These are phyloP conservation scores for Spodoptera frugiperda DNA, from an alignment of 1,140 invertebrate species.

Conservation along the genomic window DNA sequence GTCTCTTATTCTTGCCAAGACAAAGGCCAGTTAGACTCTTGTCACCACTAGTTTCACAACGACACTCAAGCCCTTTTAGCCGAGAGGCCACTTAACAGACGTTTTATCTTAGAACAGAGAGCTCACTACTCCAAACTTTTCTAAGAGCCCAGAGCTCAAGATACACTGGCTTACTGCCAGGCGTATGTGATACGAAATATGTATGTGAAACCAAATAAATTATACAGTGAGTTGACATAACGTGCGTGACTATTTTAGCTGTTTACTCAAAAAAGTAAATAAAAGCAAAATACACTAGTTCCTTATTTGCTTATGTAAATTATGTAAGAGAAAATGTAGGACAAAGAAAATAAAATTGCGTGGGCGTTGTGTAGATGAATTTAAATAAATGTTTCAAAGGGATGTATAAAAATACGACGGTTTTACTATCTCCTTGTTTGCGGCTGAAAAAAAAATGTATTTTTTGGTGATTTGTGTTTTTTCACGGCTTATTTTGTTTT, in stretches of 20 bases:
- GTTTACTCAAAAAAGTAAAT: constrained; percentile 12
- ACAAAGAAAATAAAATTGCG: constrained; percentile 11
- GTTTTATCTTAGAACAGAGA: constrained; percentile 34
- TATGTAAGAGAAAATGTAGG: constrained; percentile 17
- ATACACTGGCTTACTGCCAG: neutral
- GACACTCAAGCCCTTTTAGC: constrained; percentile 30
- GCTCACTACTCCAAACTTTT: constrained; percentile 37
- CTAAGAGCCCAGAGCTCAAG: constrained; percentile 13
- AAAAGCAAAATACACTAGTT: constrained; percentile 20
- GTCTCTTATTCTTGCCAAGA: constrained; percentile 10
- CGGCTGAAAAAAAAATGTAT: neutral
- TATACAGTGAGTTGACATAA: constrained; percentile 5
- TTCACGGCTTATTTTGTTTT: neutral
- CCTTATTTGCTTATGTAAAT: constrained; percentile 34
- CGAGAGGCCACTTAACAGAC: constrained; percentile 36
- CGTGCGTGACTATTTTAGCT: constrained; percentile 20
- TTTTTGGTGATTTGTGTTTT: neutral
- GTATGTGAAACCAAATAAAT: neutral
- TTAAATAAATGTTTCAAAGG: constrained; percentile 10
- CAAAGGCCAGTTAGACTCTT: constrained; percentile 32
- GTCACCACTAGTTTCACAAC: constrained; percentile 29
- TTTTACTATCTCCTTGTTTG: constrained; percentile 6
- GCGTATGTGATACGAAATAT: neutral
- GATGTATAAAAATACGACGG: constrained; percentile 21
- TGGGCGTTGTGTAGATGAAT: neutral